Evolutionary conservation across 2,888 invertebrate genomes (phyloP).

Genomic region (Maniola hyperantus): DNA sequence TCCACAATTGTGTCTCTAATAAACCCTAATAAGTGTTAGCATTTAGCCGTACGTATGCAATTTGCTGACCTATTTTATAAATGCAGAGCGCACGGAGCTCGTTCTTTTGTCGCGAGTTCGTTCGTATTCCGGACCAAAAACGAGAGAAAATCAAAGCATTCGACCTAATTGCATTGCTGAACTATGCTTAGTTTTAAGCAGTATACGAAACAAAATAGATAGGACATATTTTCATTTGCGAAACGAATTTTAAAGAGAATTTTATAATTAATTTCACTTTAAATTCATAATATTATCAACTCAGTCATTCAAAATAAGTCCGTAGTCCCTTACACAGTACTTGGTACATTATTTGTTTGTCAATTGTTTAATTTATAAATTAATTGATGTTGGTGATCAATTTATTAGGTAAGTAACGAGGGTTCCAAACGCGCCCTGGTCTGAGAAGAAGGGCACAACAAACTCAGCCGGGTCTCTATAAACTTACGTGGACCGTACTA

Average conservation of each 20-base stretch:
- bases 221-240: slow-evolving; percentile 10
- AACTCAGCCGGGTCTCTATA: too few species aligned
- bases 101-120: slow-evolving; percentile 38
- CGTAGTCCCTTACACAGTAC: too few species aligned
- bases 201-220: slow-evolving; percentile 25
- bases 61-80: slow-evolving; percentile 34
- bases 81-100: slow-evolving; percentile 29
- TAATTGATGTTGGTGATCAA: too few species aligned
- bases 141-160: slow-evolving; percentile 40
- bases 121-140: slow-evolving; percentile 37
- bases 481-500: too few species aligned
- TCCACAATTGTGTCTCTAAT: slow-evolving; percentile 24
- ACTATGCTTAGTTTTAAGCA: slow-evolving; percentile 36
- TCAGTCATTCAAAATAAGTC: too few species aligned
- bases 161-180: slow-evolving; percentile 40
- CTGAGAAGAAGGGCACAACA: too few species aligned
- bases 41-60: slow-evolving; percentile 34
- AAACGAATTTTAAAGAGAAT: background rate
- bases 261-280: background rate
- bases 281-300: too few species aligned
- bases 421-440: too few species aligned
- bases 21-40: slow-evolving; percentile 34
- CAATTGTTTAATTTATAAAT: too few species aligned
- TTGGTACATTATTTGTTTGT: too few species aligned
- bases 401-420: too few species aligned